Percentiles rank a stretch among this genome's conserved stretches.
Evolutionary conservation across 2,888 invertebrate species (phyloP).

Genomic region (Alloscopus bannaensis): DNA sequence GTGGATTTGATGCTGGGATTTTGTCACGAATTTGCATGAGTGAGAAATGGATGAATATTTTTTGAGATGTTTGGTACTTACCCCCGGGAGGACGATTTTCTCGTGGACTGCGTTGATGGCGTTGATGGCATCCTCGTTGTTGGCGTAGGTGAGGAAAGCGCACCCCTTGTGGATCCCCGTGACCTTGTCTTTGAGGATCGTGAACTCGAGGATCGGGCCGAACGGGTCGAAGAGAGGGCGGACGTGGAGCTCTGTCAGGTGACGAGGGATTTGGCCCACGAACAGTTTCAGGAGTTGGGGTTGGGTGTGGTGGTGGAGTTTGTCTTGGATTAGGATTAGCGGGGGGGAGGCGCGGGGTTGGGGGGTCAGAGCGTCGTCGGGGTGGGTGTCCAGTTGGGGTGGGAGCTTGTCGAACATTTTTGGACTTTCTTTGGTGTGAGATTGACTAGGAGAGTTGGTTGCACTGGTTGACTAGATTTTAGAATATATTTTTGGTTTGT

Average conservation of each 20-base stretch:
- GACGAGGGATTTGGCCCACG: conserved; percentile 94
- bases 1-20: neutral
- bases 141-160: conserved; percentile 97
- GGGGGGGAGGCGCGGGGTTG: too few species aligned
- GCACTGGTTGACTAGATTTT: too few species aligned
- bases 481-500: too few species aligned
- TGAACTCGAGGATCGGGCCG: conserved; percentile 81
- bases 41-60: too few species aligned
- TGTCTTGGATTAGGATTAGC: too few species aligned
- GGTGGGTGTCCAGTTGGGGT: too few species aligned
- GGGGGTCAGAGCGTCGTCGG: too few species aligned
- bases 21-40: neutral
- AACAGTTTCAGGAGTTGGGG: conserved; percentile 83
- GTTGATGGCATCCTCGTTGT: conserved; percentile 92
- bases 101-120: conserved; percentile 97
- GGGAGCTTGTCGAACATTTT: too few species aligned
- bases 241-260: conserved; percentile 82
- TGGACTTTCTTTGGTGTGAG: too few species aligned
- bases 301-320: conserved; percentile 22
- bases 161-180: conserved; percentile 98
- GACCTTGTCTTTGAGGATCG: conserved; percentile 94
- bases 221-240: conserved; percentile 70
- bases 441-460: too few species aligned
- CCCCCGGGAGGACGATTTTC: conserved; percentile 98
- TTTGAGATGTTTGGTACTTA: too few species aligned